These are phyloP conservation scores for Keiferia lycopersicella DNA, from an alignment of 2,888 invertebrate species.

Conservation along the genomic window DNA sequence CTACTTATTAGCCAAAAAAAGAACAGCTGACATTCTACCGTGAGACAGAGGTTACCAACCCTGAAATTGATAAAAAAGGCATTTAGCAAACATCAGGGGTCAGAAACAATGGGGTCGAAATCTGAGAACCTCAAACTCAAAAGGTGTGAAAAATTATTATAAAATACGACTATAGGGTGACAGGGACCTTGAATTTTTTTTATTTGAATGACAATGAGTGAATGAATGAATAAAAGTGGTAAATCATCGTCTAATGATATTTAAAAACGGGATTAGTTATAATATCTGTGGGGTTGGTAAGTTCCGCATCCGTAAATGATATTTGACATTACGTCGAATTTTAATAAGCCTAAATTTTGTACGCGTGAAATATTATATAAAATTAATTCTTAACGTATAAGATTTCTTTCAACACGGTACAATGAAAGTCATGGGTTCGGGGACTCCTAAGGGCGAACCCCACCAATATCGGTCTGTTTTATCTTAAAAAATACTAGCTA, in stretches of 20 bases:
- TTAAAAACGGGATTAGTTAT: slow-evolving; percentile 31
- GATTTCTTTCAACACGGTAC: too few species aligned
- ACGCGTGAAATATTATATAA: too few species aligned
- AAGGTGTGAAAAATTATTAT: slow-evolving; percentile 26
- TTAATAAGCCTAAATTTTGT: neutral
- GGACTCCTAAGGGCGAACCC: too few species aligned
- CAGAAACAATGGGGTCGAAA: slow-evolving; percentile 42
- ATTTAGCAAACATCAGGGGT: slow-evolving; percentile 59
- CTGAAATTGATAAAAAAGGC: slow-evolving; percentile 51
- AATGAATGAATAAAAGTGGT: slow-evolving; percentile 35
- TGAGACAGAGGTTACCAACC: slow-evolving; percentile 51
- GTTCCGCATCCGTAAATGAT: neutral
- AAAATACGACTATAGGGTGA: slow-evolving; percentile 33
- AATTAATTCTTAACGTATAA: too few species aligned
- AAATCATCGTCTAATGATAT: slow-evolving; percentile 36
- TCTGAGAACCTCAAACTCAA: slow-evolving; percentile 37
- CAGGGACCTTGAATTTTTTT: slow-evolving; percentile 40
- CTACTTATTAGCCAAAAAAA: slow-evolving; percentile 20
- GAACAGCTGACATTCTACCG: slow-evolving; percentile 40
- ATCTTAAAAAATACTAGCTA: too few species aligned
- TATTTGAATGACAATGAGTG: slow-evolving; percentile 40
- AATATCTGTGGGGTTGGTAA: slow-evolving; percentile 11
- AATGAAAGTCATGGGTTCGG: too few species aligned
- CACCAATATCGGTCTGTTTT: too few species aligned
- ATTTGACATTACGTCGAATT: slow-evolving; percentile 7